Conservation (phyloP, 2,113 vertebrate species). For the Bubo blakistoni region DNA sequence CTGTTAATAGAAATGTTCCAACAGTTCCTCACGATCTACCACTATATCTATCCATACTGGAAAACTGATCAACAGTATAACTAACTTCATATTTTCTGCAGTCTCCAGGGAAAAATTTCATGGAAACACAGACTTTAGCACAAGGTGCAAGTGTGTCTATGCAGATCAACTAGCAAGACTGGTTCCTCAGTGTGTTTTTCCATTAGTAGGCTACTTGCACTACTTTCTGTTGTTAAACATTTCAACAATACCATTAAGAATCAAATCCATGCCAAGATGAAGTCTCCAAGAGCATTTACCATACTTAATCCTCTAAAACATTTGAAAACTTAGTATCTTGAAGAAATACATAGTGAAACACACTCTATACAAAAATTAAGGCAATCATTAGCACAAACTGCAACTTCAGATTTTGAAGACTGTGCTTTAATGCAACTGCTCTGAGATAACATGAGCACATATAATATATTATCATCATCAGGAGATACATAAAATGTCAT, state of each 20-base stretch:
- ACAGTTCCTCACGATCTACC: neutral
- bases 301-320: neutral
- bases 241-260: neutral
- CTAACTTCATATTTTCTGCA: neutral
- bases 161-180: neutral
- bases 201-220: neutral
- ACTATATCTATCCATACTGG: neutral
- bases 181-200: neutral
- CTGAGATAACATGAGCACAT: neutral
- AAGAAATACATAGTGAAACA: neutral
- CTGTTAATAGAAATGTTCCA: neutral
- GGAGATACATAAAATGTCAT: neutral
- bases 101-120: neutral
- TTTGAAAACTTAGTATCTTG: neutral
- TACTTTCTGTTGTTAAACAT: neutral
- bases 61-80: neutral
- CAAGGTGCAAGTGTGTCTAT: neutral
- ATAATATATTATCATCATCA: neutral
- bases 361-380: neutral
- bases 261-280: neutral
- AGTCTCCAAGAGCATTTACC: neutral
- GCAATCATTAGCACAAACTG: neutral
- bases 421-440: neutral
- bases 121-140: neutral
- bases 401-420: neutral